phyloP scores from a whole-genome alignment of 2,888 invertebrate species.

The Chromoteleia sp. region DNA sequence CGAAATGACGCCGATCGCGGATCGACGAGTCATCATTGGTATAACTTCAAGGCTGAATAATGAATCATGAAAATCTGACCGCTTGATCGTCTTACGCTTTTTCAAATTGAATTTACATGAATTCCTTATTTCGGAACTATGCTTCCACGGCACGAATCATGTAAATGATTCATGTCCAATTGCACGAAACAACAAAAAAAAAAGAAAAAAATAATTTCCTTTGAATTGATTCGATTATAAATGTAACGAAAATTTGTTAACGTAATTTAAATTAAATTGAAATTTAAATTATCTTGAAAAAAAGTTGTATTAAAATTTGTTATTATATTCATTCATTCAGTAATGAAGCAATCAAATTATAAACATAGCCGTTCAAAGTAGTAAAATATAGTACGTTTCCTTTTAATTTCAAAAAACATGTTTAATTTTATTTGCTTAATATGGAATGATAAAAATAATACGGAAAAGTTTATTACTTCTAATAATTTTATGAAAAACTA shows the following conservation, averaged over 20 bases:
- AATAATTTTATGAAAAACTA: too few relatives aligned
- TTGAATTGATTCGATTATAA: neutral
- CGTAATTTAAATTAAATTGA: neutral
- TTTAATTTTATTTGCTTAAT: too few relatives aligned
- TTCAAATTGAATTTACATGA: conserved; percentile 70
- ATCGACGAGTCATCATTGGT: conserved; percentile 60
- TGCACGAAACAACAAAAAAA: conserved; percentile 25
- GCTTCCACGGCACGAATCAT: conserved; percentile 48
- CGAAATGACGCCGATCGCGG: conserved; percentile 31
- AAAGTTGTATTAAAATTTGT: too few relatives aligned
- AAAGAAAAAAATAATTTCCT: conserved; percentile 7
- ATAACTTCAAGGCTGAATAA: conserved; percentile 64
- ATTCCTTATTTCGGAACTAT: conserved; percentile 63
- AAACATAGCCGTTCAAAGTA: too few relatives aligned
- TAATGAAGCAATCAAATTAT: too few relatives aligned
- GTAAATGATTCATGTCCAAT: conserved; percentile 58
- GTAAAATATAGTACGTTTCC: too few relatives aligned
- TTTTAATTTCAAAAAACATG: too few relatives aligned
- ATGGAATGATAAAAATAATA: too few relatives aligned
- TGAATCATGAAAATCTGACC: conserved; percentile 77
- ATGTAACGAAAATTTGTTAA: neutral
- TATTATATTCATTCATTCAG: too few relatives aligned
- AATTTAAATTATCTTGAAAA: neutral
- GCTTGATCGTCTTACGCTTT: conserved; percentile 67
- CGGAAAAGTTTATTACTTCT: too few relatives aligned